Conservation (phyloP, 2,888 invertebrate species). For the Lepetodrilus schrolli region DNA sequence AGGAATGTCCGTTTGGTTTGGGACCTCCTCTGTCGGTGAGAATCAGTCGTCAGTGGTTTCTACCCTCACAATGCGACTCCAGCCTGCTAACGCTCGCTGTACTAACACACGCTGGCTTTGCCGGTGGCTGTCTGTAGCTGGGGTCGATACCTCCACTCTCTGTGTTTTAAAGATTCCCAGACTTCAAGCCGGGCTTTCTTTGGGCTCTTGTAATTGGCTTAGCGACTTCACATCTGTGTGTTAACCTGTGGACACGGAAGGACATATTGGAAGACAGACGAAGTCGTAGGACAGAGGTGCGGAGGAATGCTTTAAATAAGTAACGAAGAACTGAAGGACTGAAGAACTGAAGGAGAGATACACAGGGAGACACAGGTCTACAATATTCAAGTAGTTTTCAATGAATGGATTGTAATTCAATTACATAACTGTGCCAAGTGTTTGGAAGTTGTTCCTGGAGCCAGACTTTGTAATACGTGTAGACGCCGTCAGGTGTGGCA, state of each 20-base stretch:
- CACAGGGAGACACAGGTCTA: neutral
- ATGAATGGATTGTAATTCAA: no score
- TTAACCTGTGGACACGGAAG: neutral
- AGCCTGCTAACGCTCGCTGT: neutral
- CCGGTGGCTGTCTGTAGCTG: neutral
- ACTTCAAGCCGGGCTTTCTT: neutral
- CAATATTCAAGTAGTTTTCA: no score
- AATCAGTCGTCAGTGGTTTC: neutral
- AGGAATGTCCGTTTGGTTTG: neutral
- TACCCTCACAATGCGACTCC: constrained; percentile 1
- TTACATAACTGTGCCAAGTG: no score
- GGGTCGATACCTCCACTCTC: neutral
- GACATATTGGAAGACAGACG: neutral
- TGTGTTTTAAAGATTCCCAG: constrained; percentile 3
- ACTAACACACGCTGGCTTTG: constrained; percentile 9
- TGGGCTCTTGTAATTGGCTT: constrained; percentile 5
- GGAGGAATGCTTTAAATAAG: no score
- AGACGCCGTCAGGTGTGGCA: no score
- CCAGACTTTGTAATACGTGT: no score
- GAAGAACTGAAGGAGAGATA: neutral
- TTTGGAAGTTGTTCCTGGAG: no score
- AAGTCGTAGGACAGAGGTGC: neutral
- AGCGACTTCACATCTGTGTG: neutral
- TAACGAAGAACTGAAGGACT: no score
- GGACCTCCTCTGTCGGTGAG: neutral